A percentile compares a stretch with the other conserved stretches of the same genome.
These are phyloP conservation scores for Myotis brandtii DNA, from an alignment of 2,113 vertebrate genomes.

Conservation along the genomic window DNA sequence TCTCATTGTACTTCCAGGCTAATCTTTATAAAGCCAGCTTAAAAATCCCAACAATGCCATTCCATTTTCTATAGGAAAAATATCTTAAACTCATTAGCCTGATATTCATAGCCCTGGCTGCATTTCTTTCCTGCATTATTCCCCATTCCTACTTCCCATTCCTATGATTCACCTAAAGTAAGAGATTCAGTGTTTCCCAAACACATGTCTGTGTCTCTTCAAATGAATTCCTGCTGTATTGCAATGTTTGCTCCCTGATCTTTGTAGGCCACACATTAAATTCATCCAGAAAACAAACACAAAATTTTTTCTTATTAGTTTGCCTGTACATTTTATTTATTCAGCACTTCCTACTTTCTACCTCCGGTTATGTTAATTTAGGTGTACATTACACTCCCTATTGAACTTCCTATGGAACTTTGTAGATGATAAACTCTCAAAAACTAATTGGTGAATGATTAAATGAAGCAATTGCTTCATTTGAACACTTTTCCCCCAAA, in stretches of 20 bases:
- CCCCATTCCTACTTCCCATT: not conserved
- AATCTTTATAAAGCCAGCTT: not conserved
- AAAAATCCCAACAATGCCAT: not conserved
- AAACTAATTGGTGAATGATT: not conserved
- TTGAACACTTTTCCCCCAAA: not conserved
- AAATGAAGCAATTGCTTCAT: not conserved
- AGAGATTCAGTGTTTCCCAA: not conserved
- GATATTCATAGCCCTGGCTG: not conserved
- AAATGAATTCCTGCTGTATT: not conserved
- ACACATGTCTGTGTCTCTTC: not conserved
- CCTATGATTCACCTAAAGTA: not conserved
- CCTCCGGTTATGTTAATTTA: not conserved
- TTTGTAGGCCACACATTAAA: not conserved
- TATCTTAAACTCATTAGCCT: not conserved
- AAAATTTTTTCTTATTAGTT: not conserved
- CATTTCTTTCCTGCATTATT: not conserved
- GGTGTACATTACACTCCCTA: not conserved
- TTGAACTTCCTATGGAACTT: not conserved
- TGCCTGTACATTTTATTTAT: not conserved
- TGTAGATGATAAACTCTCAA: not conserved
- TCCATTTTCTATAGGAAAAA: not conserved
- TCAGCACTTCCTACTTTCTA: not conserved
- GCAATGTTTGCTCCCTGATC: not conserved
- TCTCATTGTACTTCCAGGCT: not conserved
- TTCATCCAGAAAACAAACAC: not conserved